phyloP scores from a whole-genome alignment of 2,888 invertebrate genomes.

The Malacosoma neustria region DNA sequence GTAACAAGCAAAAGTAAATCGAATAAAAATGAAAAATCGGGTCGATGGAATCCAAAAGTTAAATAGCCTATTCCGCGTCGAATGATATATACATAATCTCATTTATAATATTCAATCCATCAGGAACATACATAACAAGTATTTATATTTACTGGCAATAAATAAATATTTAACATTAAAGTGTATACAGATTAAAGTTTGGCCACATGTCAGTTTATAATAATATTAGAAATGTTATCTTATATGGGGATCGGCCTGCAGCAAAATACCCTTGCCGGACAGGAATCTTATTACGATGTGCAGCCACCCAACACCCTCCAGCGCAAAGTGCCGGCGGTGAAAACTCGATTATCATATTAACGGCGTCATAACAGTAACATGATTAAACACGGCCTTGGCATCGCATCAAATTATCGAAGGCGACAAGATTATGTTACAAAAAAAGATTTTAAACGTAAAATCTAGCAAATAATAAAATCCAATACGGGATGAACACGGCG shows the following conservation, averaged over 20 bases:
- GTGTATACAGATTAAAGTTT: too few species aligned
- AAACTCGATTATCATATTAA: conserved; percentile 2
- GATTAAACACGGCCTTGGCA: background rate
- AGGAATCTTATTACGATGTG: background rate
- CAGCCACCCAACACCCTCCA: background rate
- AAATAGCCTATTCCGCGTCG: too few species aligned
- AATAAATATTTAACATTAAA: too few species aligned
- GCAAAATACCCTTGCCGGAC: background rate
- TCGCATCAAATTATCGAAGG: background rate
- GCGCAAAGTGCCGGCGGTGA: background rate
- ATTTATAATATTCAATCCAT: too few species aligned
- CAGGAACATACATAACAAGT: too few species aligned
- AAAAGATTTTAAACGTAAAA: background rate
- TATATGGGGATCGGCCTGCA: background rate
- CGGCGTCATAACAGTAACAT: background rate
- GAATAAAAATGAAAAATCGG: too few species aligned
- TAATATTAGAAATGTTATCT: too few species aligned
- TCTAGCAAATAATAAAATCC: background rate
- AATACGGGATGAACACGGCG: conserved; percentile 4
- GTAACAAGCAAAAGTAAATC: too few species aligned
- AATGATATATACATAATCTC: too few species aligned
- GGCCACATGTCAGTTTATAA: too few species aligned
- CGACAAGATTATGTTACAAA: background rate
- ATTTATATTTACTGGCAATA: too few species aligned
- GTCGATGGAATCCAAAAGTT: too few species aligned